A percentile compares a stretch with the other conserved stretches of the same genome.
phyloP scores from a whole-genome alignment of 2,888 invertebrate genomes.

The Heliconius sara region DNA sequence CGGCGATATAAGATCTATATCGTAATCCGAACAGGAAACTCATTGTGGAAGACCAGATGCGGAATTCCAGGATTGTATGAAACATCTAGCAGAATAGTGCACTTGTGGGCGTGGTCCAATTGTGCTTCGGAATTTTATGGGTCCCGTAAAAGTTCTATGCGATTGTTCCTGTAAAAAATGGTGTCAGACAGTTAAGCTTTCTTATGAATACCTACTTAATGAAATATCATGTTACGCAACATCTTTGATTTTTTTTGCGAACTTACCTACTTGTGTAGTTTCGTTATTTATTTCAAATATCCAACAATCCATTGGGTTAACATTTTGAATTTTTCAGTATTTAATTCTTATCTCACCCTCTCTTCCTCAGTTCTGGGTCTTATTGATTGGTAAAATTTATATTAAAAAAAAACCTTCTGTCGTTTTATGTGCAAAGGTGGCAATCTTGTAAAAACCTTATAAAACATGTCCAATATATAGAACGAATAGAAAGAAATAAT shows the following conservation, averaged over 20 bases:
- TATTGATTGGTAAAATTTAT: neutral
- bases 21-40: constrained; percentile 82
- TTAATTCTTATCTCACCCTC: neutral
- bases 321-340: neutral
- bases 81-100: constrained; percentile 60
- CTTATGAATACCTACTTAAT: constrained; percentile 9
- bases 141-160: constrained; percentile 56
- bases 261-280: neutral
- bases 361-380: neutral
- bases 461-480: constrained; percentile 64
- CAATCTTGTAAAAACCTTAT: constrained; percentile 57
- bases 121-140: constrained; percentile 63
- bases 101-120: constrained; percentile 77
- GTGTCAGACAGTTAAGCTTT: constrained; percentile 50
- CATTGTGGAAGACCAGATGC: constrained; percentile 79
- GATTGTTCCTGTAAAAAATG: constrained; percentile 53
- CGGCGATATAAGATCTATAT: constrained; percentile 76
- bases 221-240: constrained; percentile 31
- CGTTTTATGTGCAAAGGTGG: constrained; percentile 43
- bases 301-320: too few species aligned
- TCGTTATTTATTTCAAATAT: neutral
- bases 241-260: constrained; percentile 17
- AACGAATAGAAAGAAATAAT: constrained; percentile 65
- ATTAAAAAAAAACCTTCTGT: neutral
- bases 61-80: constrained; percentile 73